phyloP scores from a whole-genome alignment of 2,888 invertebrate species.

The Orchesellides sinensis region DNA sequence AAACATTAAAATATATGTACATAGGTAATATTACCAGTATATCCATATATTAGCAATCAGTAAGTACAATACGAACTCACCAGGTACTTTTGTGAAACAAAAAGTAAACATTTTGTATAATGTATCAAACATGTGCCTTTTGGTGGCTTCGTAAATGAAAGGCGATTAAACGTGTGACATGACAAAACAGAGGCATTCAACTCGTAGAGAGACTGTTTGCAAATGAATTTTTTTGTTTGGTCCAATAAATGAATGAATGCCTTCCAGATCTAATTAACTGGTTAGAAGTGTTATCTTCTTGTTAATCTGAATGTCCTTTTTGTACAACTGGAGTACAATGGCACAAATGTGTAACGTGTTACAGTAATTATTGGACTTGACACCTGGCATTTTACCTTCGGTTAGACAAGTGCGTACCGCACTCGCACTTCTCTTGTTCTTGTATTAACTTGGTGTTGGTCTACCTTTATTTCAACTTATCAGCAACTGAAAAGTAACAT shows the following conservation, averaged over 20 bases:
- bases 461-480: background rate
- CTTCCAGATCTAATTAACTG: constrained; percentile 37
- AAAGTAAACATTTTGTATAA: no score
- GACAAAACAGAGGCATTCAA: constrained; percentile 36
- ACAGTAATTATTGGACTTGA: constrained; percentile 48
- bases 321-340: constrained; percentile 19
- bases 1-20: no score
- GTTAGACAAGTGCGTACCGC: constrained; percentile 35
- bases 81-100: no score
- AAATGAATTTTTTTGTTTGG: constrained; percentile 29
- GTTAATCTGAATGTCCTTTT: constrained; percentile 52
- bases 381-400: constrained; percentile 46
- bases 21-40: no score
- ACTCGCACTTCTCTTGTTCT: background rate
- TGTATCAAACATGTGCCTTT: background rate
- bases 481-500: constrained; percentile 15
- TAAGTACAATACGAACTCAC: no score
- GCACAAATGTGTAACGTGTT: constrained; percentile 17
- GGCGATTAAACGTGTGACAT: constrained; percentile 46
- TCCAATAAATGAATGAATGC: constrained; percentile 8
- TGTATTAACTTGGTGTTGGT: background rate
- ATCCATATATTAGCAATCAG: no score
- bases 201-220: constrained; percentile 17
- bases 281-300: constrained; percentile 34
- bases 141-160: constrained; percentile 22